A percentile compares a stretch with the other conserved stretches of the same genome.
These are phyloP conservation scores for Rhizomys pruinosus DNA, from an alignment of 2,113 vertebrate genomes.

Conservation along the genomic window DNA sequence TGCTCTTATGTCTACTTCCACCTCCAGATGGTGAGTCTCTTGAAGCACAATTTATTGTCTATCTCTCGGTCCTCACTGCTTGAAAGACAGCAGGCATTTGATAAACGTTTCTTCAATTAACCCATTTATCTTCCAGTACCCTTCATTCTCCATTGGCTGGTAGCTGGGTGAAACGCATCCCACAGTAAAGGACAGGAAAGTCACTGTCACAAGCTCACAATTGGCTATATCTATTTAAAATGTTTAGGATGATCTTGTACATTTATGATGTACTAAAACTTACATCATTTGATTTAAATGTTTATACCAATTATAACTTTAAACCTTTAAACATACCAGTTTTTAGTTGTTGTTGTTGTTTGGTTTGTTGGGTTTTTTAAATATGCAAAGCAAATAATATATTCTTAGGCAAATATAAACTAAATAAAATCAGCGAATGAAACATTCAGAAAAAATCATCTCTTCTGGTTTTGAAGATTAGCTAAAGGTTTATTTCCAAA, in stretches of 20 bases:
- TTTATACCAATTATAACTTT: not conserved
- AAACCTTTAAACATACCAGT: not conserved
- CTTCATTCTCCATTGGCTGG: not conserved
- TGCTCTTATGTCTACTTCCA: not conserved
- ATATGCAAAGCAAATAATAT: conserved; percentile 6
- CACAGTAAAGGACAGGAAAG: not conserved
- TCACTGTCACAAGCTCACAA: not conserved
- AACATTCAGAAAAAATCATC: conserved; percentile 54
- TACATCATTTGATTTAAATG: not conserved
- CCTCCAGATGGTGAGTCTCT: not conserved
- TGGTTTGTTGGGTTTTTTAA: not conserved
- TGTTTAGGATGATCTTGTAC: not conserved
- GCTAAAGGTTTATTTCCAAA: conserved; percentile 62
- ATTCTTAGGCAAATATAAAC: conserved; percentile 23
- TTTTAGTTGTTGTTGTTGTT: not conserved
- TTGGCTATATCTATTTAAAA: not conserved
- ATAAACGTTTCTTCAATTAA: not conserved
- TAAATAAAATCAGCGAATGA: conserved; percentile 62
- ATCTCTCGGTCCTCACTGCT: not conserved
- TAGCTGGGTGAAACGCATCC: not conserved
- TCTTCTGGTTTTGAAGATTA: conserved; percentile 38
- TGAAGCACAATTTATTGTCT: not conserved
- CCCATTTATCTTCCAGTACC: not conserved
- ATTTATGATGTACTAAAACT: conserved; percentile 17
- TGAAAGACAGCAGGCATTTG: not conserved